Conservation (phyloP, 2,888 invertebrate genomes). For the Therioaphis trifolii region DNA sequence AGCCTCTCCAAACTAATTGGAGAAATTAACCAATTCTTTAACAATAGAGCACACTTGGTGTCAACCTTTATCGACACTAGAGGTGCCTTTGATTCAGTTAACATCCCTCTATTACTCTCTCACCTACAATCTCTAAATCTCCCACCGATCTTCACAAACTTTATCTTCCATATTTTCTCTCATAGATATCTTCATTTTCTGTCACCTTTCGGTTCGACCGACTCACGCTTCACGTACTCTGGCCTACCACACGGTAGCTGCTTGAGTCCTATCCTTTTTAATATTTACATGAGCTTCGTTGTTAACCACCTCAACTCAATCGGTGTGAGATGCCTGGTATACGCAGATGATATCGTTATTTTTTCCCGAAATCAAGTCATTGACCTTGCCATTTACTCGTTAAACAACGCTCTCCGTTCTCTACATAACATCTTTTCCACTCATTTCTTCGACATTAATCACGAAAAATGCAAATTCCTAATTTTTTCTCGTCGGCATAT, state of each 20-base stretch:
- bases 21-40: background rate
- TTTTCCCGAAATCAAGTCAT: background rate
- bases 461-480: background rate
- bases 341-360: background rate
- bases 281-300: background rate
- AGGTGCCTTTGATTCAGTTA: background rate
- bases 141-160: background rate
- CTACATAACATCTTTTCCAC: too few species aligned
- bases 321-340: too few species aligned
- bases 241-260: slow-evolving; percentile 10
- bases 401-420: too few species aligned
- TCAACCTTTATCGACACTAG: background rate
- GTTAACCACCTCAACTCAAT: too few species aligned
- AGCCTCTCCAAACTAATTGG: background rate
- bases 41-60: background rate
- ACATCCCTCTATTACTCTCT: background rate
- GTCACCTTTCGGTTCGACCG: background rate
- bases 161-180: background rate
- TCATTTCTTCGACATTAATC: background rate
- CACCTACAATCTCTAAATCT: background rate
- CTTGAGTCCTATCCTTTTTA: background rate
- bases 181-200: background rate
- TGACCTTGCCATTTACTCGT: too few species aligned
- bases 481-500: background rate
- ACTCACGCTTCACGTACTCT: background rate